Conservation (phyloP, 1,140 invertebrate species). For the Euura saliciscinereae region DNA sequence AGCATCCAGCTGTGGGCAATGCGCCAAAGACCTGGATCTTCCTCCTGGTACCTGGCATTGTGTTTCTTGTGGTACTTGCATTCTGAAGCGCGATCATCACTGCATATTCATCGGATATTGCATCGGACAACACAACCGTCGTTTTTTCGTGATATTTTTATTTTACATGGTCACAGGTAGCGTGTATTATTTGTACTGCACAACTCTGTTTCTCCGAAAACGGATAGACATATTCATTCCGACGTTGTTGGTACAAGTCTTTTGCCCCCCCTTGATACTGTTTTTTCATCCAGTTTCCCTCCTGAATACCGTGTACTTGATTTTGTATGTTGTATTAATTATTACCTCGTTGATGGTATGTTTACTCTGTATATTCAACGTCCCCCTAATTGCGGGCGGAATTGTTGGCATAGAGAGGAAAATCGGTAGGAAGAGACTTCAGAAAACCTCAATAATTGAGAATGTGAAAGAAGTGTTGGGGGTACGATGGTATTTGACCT, state of each 20-base stretch:
- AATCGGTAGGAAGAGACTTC: too few relatives aligned
- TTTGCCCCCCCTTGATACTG: slow-evolving; percentile 68
- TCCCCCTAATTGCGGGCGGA: slow-evolving; percentile 68
- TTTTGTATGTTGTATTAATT: slow-evolving; percentile 72
- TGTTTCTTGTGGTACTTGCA: slow-evolving; percentile 76
- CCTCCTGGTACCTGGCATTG: slow-evolving; percentile 95
- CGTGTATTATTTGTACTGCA: slow-evolving; percentile 71
- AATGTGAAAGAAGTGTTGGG: too few relatives aligned
- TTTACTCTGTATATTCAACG: slow-evolving; percentile 73
- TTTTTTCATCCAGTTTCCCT: slow-evolving; percentile 63
- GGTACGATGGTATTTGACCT: too few relatives aligned
- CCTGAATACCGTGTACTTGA: slow-evolving; percentile 66
- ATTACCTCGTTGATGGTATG: slow-evolving; percentile 72
- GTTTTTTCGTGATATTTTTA: slow-evolving; percentile 86
- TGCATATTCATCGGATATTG: slow-evolving; percentile 92
- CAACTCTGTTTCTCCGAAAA: slow-evolving; percentile 70
- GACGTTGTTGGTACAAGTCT: slow-evolving; percentile 65
- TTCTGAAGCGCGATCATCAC: slow-evolving; percentile 93
- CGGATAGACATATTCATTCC: slow-evolving; percentile 56
- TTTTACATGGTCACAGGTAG: slow-evolving; percentile 78
- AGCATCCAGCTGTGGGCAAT: slow-evolving; percentile 74
- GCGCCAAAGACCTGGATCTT: slow-evolving; percentile 70
- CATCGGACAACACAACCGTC: slow-evolving; percentile 87
- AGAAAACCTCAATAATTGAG: too few relatives aligned
- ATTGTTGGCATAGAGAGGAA: slow-evolving; percentile 70